A percentile compares a stretch with the other conserved stretches of the same genome.
These are phyloP conservation scores for Leptogaster cylindrica DNA, from an alignment of 2,888 invertebrate species.

Conservation along the genomic window DNA sequence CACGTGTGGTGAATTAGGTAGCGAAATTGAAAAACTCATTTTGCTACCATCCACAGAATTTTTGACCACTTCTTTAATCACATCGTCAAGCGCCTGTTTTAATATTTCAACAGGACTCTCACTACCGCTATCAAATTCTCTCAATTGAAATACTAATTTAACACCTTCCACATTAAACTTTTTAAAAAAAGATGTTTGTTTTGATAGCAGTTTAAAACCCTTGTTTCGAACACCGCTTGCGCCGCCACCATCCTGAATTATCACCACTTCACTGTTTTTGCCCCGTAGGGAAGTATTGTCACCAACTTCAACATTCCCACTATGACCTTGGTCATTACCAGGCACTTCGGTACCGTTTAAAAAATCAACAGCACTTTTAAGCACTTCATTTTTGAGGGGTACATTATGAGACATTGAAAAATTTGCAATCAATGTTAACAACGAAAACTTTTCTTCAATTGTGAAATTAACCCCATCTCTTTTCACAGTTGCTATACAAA, in stretches of 20 bases:
- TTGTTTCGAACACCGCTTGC: too few relatives aligned
- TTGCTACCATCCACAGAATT: conserved; percentile 23
- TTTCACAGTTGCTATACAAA: neutral
- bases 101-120: neutral
- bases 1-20: conserved; percentile 8
- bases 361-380: neutral
- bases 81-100: conserved; percentile 1
- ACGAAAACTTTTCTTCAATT: neutral
- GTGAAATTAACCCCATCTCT: neutral
- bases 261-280: neutral
- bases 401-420: neutral
- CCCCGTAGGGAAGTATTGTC: neutral
- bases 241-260: neutral
- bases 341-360: neutral
- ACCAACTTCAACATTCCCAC: neutral
- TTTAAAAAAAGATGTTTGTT: neutral
- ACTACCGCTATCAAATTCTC: neutral
- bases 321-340: too few relatives aligned
- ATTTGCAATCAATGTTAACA: neutral
- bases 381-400: neutral
- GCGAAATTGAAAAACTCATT: conserved; percentile 31
- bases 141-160: neutral
- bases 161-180: neutral
- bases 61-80: neutral
- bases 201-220: neutral